Evolutionary conservation across 2,113 vertebrate species (phyloP).

Genomic region (Heterochromis multidens): DNA sequence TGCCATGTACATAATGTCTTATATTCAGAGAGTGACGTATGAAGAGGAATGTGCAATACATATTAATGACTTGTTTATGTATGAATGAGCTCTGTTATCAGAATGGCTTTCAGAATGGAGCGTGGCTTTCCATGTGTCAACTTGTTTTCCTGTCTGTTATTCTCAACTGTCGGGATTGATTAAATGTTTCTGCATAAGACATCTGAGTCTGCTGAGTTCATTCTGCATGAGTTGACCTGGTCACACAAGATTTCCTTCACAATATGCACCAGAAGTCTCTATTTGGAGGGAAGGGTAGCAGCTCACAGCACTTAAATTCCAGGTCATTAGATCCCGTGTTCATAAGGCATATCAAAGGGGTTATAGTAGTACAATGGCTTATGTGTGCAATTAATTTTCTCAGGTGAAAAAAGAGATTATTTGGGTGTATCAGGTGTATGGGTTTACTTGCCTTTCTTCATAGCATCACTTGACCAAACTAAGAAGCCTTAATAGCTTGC

Average conservation of each 20-base stretch:
- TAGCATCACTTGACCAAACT: neutral
- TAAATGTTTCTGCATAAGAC: neutral
- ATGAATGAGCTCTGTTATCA: neutral
- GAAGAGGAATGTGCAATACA: neutral
- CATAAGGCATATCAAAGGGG: neutral
- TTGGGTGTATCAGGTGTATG: neutral
- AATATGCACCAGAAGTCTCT: conserved; percentile 3
- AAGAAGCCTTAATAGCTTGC: neutral
- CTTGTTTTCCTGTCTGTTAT: neutral
- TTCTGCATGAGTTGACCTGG: neutral
- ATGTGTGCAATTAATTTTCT: neutral
- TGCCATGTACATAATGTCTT: neutral
- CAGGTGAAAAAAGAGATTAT: neutral
- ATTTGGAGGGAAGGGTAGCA: neutral
- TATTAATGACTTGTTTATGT: neutral
- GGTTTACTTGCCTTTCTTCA: neutral
- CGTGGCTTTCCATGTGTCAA: neutral
- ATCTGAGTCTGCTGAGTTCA: neutral
- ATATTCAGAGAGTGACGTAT: neutral
- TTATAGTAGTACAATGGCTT: neutral
- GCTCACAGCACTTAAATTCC: neutral
- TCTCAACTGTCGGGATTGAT: neutral
- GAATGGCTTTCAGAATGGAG: neutral
- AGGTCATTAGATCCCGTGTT: conserved; percentile 22
- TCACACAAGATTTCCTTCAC: neutral